A percentile compares a stretch with the other conserved stretches of the same genome.
phyloP scores from a whole-genome alignment of 1,140 invertebrate species.

The Lucilia sericata region DNA sequence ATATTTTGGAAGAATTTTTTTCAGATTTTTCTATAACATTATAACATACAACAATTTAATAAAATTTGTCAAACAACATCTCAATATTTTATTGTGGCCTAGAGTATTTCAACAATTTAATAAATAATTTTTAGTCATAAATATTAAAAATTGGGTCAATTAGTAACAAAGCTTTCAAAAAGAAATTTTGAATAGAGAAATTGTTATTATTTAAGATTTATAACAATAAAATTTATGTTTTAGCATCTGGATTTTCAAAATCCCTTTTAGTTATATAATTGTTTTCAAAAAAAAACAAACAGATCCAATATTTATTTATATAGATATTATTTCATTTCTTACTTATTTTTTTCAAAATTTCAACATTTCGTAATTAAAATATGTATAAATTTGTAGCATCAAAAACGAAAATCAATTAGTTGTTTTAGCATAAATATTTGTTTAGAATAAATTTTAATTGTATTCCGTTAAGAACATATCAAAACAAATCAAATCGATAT shows the following conservation, averaged over 20 bases:
- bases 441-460: constrained; percentile 19
- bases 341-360: neutral
- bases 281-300: neutral
- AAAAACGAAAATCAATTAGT: neutral
- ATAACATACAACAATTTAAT: too few species aligned
- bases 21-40: too few species aligned
- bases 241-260: neutral
- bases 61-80: neutral
- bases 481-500: neutral
- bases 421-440: constrained; percentile 1
- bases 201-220: neutral
- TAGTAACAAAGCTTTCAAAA: neutral
- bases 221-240: neutral
- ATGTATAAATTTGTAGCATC: too few species aligned
- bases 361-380: neutral
- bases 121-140: neutral
- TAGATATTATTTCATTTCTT: neutral
- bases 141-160: constrained; percentile 9
- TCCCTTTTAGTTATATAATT: neutral
- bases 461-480: neutral
- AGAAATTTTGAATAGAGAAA: neutral
- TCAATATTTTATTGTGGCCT: neutral
- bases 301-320: neutral
- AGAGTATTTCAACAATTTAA: neutral
- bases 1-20: too few species aligned